Evolutionary conservation across 2,888 invertebrate genomes (phyloP), one percentile per base, ranked within the genome.

Genomic region (Horisme vitalbata): DNA sequence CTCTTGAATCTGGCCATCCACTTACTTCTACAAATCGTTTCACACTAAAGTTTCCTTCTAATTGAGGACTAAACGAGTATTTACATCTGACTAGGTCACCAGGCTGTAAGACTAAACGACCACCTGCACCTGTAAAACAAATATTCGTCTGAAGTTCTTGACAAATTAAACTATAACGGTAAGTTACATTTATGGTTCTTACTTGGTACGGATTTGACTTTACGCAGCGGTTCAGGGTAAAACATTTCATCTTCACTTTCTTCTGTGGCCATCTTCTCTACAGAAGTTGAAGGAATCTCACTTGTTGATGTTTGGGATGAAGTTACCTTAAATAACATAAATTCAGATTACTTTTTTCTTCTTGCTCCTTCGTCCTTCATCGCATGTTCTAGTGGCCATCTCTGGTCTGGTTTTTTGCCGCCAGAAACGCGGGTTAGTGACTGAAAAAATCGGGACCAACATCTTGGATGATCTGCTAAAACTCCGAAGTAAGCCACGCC

Each of bases 1-100:
- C 68, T 57, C 85, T 74, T 2, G 89, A 89, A 21, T 81, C 77
- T 0, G 88, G 88, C 89, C 89, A 89, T 1, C 89, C 89, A 39
- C 67, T 71, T 1, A 88, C 87, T 77, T 88, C 87, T 3, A 86
- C 77, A 55, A 68, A 89, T 15, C 87, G 72, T 64, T 79, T 86
- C 0, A 83, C 68, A 46, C 57, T 73, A 45, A 79, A 88, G 48
- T 65, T 79, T 1, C 89, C 89, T 68, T 89, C 88, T 1, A 59
- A 45, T 65, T 75, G 71, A 6, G 89, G 89, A 49, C 65, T 82
- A 53, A 88, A 89, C 0, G 83, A 68, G 64, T 84, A 89, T 72
- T 88, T 89, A 56, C 85, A 88, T 50, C 89, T 65, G 4, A 87
- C 65, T 3, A 89, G 68, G 50, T 87, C 88, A 8, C 87, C 87